Evolutionary conservation across 2,113 vertebrate species (phyloP), one percentile per base, ranked within the genome.

Genomic region (Bubo bubo): DNA sequence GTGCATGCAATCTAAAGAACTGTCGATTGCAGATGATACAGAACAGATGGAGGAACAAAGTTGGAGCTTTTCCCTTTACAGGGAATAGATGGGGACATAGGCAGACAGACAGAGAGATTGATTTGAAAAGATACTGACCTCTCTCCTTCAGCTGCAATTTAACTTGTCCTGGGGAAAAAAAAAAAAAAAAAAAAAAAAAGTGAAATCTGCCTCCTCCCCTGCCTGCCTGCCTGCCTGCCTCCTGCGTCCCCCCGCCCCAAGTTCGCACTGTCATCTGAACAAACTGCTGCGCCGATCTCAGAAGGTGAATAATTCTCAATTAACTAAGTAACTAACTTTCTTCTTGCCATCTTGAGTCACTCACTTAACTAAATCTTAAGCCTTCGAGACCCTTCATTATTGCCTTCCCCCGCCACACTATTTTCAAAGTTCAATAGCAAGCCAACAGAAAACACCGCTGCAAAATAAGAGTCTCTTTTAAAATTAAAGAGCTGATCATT

Each of bases 381-480:
- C 91, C 75, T 70, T 49, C 91, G 95, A 97, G 90, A 96, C 63
- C 49, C 70, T 91, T 96, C 97, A 93, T 97, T 95, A 95, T 68
- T 91, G 96, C 53, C 90, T 94, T 89, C 88, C 79, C 86, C 83
- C 72, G 47, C 93, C 74, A 72, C 74, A 87, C 87, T 79, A 75
- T 97, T 97, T 97, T 94, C 96, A 90, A 98, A 98, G 95, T 97
- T 98, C 94, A 98, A 97, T 96, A 95, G 97, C 75, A 82, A 96
- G 77, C 93, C 93, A 68, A 87, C 86, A 86, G 80, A 94, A 92
- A 88, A 90, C 49, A 59, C 96, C 93, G 92, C 85, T 98, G 95
- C 97, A 98, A 98, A 98, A 97, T 98, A 98, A 98, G 74, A 98
- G 97, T 98, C 97, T 97, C 96, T 95, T 82, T 90, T 94, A 92